Percentiles rank a stretch among this genome's conserved stretches.
Conservation (phyloP, 2,113 vertebrate species). For the Malurus elegans region DNA sequence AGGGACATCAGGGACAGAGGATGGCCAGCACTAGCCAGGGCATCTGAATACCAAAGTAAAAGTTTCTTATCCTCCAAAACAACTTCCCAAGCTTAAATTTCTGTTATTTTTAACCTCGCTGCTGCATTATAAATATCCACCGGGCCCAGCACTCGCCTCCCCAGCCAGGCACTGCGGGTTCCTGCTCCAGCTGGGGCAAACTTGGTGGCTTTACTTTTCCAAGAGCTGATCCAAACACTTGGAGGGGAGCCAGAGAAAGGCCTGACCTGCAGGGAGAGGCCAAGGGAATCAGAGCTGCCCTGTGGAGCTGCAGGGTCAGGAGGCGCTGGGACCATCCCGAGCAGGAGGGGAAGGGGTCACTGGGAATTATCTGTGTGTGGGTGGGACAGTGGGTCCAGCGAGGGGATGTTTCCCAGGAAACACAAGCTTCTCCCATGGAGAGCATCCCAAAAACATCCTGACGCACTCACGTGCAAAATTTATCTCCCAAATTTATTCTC, state of each 20-base stretch:
- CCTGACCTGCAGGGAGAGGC: background rate
- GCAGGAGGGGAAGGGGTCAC: background rate
- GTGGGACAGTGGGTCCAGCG: background rate
- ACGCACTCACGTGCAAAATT: fast-evolving
- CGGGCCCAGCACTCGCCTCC: background rate
- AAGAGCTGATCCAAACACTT: background rate
- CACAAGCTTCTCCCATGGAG: background rate
- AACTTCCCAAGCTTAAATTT: slow-evolving; percentile 7
- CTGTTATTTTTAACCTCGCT: slow-evolving; percentile 21
- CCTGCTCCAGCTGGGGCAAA: slow-evolving; percentile 9
- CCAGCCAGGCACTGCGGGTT: background rate
- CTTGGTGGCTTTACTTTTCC: slow-evolving; percentile 13
- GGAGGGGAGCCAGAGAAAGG: slow-evolving; percentile 47
- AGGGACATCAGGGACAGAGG: background rate
- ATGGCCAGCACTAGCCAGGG: background rate
- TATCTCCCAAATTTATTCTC: background rate
- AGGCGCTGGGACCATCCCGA: background rate
- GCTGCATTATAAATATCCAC: slow-evolving; percentile 34
- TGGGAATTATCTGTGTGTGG: background rate
- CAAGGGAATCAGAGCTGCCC: background rate
- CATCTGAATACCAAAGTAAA: background rate
- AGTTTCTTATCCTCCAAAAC: background rate
- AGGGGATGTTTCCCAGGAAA: background rate
- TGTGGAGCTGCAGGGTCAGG: background rate
- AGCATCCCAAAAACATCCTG: background rate